Evolutionary conservation across 2,113 vertebrate species (phyloP).

Genomic region (Formicarius rufipectus): DNA sequence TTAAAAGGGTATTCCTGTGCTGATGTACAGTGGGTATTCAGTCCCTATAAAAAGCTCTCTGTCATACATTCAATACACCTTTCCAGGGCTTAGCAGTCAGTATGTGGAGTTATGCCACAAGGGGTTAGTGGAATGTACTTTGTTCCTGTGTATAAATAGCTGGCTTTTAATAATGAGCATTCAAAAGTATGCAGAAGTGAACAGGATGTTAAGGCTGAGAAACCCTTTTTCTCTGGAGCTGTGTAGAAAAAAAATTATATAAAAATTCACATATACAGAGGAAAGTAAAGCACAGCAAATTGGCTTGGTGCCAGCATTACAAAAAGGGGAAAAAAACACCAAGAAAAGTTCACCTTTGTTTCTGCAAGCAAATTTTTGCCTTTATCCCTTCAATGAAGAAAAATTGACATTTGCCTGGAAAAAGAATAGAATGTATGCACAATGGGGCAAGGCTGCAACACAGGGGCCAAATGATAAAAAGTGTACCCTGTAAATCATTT

Average conservation of each 20-base stretch:
- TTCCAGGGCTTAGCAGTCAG: constrained; percentile 41
- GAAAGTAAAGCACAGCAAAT: background rate
- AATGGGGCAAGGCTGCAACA: background rate
- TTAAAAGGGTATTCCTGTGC: constrained; percentile 8
- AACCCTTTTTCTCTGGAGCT: constrained; percentile 31
- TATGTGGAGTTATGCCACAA: constrained; percentile 37
- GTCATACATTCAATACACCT: constrained; percentile 37
- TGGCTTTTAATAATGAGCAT: constrained; percentile 21
- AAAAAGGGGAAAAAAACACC: background rate
- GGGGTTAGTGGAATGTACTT: constrained; percentile 66
- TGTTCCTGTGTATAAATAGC: constrained; percentile 67
- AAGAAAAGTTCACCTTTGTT: background rate
- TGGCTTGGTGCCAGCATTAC: background rate
- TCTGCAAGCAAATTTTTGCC: background rate
- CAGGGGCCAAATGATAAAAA: background rate
- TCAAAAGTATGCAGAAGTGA: constrained; percentile 28
- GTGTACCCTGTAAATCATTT: background rate
- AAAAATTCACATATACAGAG: background rate
- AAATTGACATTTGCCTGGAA: background rate
- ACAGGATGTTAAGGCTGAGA: constrained; percentile 52
- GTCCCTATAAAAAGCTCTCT: constrained; percentile 45
- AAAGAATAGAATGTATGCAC: background rate
- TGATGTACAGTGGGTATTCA: constrained; percentile 25
- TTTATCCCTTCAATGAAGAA: background rate
- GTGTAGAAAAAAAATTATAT: background rate